phyloP scores from a whole-genome alignment of 2,797 vertebrate genomes.

The Ctenochaetus hawaiiensis region DNA sequence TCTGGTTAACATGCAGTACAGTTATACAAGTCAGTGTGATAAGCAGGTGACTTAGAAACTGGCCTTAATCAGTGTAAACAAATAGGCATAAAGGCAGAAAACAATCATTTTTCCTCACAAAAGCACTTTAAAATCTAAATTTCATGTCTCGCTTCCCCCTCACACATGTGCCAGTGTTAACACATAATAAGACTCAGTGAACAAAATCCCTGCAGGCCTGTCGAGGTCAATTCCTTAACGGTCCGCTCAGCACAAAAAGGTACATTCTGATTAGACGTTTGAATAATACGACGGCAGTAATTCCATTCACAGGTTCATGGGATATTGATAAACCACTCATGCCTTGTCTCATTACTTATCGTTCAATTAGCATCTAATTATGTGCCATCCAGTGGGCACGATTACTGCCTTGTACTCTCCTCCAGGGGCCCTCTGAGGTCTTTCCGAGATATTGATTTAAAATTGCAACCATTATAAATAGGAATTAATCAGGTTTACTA shows the following conservation, averaged over 20 bases:
- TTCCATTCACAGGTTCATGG: constrained; percentile 82
- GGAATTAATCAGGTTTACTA: constrained; percentile 74
- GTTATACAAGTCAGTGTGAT: not conserved
- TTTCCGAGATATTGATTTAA: constrained; percentile 78
- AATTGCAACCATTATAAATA: constrained; percentile 70
- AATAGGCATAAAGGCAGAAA: constrained; percentile 19
- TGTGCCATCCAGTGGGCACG: constrained; percentile 79
- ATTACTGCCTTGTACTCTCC: constrained; percentile 78
- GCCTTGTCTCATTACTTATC: constrained; percentile 83
- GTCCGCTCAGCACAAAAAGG: constrained; percentile 79
- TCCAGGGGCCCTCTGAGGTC: constrained; percentile 77
- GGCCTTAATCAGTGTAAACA: not conserved
- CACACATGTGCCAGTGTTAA: constrained; percentile 45
- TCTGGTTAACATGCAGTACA: constrained; percentile 1
- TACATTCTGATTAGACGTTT: constrained; percentile 81
- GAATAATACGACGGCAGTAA: constrained; percentile 79
- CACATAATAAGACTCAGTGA: constrained; percentile 58
- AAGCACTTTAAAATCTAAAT: constrained; percentile 11
- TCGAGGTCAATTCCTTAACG: constrained; percentile 79
- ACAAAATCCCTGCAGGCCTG: constrained; percentile 71
- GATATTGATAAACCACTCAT: constrained; percentile 86
- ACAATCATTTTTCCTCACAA: constrained; percentile 29
- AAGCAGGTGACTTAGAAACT: constrained; percentile 1
- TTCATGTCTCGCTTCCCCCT: constrained; percentile 26
- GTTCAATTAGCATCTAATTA: constrained; percentile 88